Base-by-base conservation (phyloP, 2,797 vertebrate species). In the Onychomys leucogaster region DNA sequence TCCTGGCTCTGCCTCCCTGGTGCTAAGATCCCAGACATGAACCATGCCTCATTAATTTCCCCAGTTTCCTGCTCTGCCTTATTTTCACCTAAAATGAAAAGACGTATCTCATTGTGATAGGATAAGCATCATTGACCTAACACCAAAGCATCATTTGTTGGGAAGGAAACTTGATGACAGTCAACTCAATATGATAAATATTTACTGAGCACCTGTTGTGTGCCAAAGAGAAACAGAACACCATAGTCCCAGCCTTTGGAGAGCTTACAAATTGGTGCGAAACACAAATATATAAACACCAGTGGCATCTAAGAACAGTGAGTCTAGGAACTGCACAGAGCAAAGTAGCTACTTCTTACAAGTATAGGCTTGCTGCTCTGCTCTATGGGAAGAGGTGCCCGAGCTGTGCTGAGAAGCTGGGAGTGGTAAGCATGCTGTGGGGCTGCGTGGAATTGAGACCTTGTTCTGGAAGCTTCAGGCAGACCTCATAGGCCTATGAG, bases 111-210 rank as follows among this genome's bases (percentile, higher is more conserved):
- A 71, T 41, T 96, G 32, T 34, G 25, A 76, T 12, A 37, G 34
- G 78, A 49, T 67, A 34, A 85, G 25, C 27, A 49, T 65, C 87
- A 21, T 63, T n/a, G 46, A 80, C 57, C 71, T 71, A 81, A 75
- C 37, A 71, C 82, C 2, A 29, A 46, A 67, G 83, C 34, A 13
- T n/a, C 8, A 49, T 67, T 49, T 85, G 83, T 49, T 67, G 52
- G 59, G 29, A 71, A n/a, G 13, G 59, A 94, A 93, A 71, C 73
- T 81, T 84, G 84, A 37, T 91, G 81, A 49, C 11, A 76, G 92
- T 83, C 81, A n/a, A 17, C 82, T 83, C 91, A 34, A 41, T 91
- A 69, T 73, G 76, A 80, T 76, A 83, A 65, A 88, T 89, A 63
- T 46, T 86, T 87, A 23, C 17, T 61, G 80, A 85, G 46, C 19